A percentile compares a stretch with the other conserved stretches of the same genome.
phyloP scores from a whole-genome alignment of 2,888 invertebrate species.

The Tenthredo amoena region DNA sequence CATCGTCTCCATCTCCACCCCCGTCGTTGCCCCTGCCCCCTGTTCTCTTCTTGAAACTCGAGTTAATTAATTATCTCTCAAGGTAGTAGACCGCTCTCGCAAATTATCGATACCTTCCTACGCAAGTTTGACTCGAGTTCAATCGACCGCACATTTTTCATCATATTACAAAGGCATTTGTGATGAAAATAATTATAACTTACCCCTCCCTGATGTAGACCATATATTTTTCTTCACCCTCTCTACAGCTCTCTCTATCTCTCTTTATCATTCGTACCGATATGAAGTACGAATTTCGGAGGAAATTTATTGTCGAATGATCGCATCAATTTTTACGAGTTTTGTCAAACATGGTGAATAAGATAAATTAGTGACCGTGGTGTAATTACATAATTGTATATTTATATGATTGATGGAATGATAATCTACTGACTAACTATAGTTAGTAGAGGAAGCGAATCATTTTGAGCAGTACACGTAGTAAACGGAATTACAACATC shows the following conservation, averaged over 20 bases:
- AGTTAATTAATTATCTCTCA: conserved; percentile 65
- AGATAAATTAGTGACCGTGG: neutral
- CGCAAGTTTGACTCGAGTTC: conserved; percentile 33
- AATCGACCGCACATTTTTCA: conserved; percentile 40
- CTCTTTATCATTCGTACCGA: neutral
- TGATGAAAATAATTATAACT: conserved; percentile 11
- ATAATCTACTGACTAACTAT: neutral
- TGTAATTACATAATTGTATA: neutral
- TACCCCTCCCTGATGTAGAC: neutral
- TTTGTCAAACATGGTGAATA: neutral
- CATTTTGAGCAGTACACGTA: neutral
- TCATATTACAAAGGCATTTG: conserved; percentile 12
- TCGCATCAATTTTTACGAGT: neutral
- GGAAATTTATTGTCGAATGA: neutral
- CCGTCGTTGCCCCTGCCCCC: neutral
- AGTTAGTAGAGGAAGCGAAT: too few relatives aligned
- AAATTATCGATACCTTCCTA: conserved; percentile 42
- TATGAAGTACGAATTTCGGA: neutral
- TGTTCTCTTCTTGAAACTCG: conserved; percentile 43
- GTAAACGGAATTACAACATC: neutral
- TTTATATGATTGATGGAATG: neutral
- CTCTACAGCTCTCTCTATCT: neutral
- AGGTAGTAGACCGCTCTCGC: conserved; percentile 55
- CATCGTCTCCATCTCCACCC: neutral
- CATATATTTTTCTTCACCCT: neutral